phyloP scores from a whole-genome alignment of 2,888 invertebrate genomes.

The Dioctria rufipes region DNA sequence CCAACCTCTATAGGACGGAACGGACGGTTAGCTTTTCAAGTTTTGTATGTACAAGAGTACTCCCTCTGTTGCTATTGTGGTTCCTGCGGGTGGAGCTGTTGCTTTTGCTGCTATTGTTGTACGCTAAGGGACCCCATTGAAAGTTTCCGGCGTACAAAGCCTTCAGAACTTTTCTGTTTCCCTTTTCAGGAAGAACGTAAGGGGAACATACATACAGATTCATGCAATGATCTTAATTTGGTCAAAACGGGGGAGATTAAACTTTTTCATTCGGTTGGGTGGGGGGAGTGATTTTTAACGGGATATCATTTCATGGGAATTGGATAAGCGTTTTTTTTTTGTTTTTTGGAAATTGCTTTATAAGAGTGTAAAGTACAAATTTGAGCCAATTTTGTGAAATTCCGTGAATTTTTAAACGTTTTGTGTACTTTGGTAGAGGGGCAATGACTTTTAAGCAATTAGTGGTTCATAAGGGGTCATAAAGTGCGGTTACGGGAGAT shows the following conservation, averaged over 20 bases:
- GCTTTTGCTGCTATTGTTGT: conserved; percentile 29
- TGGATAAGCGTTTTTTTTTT: not conserved
- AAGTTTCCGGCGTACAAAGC: not conserved
- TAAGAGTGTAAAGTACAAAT: conserved; percentile 17
- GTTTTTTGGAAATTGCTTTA: conserved; percentile 17
- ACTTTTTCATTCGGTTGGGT: conserved; percentile 17
- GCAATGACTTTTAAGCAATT: no score
- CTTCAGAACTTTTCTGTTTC: not conserved
- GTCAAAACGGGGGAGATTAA: conserved; percentile 24
- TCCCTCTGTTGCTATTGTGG: conserved; percentile 24
- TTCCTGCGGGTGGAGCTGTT: conserved; percentile 16
- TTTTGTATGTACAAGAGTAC: not conserved
- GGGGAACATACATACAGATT: not conserved
- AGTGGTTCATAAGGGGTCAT: no score
- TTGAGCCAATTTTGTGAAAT: conserved; percentile 9
- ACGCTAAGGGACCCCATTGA: conserved; percentile 14
- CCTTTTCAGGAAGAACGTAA: not conserved
- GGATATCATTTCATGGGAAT: conserved; percentile 11
- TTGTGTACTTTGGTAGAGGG: no score
- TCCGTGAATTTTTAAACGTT: no score
- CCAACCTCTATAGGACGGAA: not conserved
- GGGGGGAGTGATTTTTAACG: not conserved
- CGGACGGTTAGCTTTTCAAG: conserved; percentile 24
- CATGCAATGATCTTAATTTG: conserved; percentile 33
- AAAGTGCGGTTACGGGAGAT: no score